Conservation (phyloP, 2,797 vertebrate species). For the Melanotaenia boesemani region DNA sequence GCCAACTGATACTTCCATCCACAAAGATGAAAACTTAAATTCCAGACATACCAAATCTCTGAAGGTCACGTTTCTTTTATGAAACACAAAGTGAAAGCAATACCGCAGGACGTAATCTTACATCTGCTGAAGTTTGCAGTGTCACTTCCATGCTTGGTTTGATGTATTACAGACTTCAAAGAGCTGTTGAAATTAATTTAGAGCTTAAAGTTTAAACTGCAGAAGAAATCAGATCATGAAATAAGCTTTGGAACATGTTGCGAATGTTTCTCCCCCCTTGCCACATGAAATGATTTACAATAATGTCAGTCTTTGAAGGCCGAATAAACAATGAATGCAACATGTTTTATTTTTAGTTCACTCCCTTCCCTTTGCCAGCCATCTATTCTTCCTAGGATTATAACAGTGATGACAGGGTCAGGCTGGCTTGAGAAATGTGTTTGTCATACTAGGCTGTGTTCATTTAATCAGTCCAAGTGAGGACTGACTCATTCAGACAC, state of each 20-base stretch:
- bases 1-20: not conserved
- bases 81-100: not conserved
- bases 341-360: slow-evolving; percentile 1
- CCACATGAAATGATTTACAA: not conserved
- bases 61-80: not conserved
- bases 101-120: not conserved
- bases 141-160: not conserved
- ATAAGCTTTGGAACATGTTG: not conserved
- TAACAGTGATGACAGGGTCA: slow-evolving; percentile 28
- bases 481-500: slow-evolving; percentile 51
- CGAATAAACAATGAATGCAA: not conserved
- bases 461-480: slow-evolving; percentile 35
- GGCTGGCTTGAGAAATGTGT: slow-evolving; percentile 28
- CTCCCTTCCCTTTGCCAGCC: not conserved
- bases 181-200: not conserved
- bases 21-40: not conserved
- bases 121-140: not conserved
- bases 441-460: slow-evolving; percentile 6
- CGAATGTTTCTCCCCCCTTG: not conserved
- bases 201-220: not conserved
- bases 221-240: not conserved
- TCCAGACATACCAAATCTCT: not conserved
- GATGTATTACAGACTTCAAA: not conserved
- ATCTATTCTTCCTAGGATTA: slow-evolving; percentile 22
- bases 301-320: not conserved